A percentile compares a stretch with the other conserved stretches of the same genome.
These are phyloP conservation scores for Drosophila subsilvestris DNA, from an alignment of 2,888 invertebrate species.

Conservation along the genomic window DNA sequence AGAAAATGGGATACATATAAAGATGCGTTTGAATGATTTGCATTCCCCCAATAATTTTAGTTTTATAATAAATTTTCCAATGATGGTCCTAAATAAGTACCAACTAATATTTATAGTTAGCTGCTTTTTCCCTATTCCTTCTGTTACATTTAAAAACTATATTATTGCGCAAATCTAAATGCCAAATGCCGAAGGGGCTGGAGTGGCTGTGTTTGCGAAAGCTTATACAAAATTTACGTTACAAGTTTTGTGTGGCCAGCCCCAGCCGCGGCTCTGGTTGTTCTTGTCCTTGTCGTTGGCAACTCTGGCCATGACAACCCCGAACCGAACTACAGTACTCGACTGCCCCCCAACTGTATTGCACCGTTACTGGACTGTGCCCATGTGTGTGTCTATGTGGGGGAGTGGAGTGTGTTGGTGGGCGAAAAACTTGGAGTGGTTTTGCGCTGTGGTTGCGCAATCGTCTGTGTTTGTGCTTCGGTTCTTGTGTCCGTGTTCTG, in stretches of 20 bases:
- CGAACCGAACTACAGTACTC: conserved; percentile 45
- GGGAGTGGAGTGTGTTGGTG: conserved; percentile 7
- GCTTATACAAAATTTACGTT: conserved; percentile 58
- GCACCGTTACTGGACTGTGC: neutral
- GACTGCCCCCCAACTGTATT: conserved; percentile 27
- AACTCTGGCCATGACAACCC: conserved; percentile 69
- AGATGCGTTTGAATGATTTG: neutral
- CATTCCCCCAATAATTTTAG: too few species aligned
- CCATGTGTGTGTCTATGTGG: conserved; percentile 9
- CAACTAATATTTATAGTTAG: neutral
- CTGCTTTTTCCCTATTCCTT: neutral
- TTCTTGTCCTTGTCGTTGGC: conserved; percentile 56
- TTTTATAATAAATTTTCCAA: neutral
- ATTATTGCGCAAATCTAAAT: conserved; percentile 43
- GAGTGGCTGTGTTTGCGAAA: conserved; percentile 49
- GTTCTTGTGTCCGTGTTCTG: conserved; percentile 29
- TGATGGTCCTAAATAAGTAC: neutral
- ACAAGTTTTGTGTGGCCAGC: conserved; percentile 57
- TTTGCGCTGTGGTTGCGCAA: conserved; percentile 77
- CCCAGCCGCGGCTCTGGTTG: conserved; percentile 18
- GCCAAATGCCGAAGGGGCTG: conserved; percentile 53
- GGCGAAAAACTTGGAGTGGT: conserved; percentile 72
- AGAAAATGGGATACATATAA: too few species aligned
- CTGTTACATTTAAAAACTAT: conserved; percentile 15
- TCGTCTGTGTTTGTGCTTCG: conserved; percentile 65